Conservation (phyloP, 2,888 invertebrate genomes). For the Trichacis sp. region DNA sequence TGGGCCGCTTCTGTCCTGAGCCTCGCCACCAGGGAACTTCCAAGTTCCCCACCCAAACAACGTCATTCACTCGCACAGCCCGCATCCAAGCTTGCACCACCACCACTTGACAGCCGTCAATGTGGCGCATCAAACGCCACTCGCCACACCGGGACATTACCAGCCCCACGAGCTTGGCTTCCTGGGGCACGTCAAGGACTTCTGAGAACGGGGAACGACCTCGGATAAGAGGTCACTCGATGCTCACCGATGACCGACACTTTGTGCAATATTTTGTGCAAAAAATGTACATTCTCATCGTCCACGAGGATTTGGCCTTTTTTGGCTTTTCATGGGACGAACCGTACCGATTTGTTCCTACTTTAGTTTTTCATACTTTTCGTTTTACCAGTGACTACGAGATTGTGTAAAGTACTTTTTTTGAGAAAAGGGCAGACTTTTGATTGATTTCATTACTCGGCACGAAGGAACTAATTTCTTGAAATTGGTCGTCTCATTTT, state of each 20-base stretch:
- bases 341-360: neutral
- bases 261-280: conserved; percentile 20
- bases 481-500: too few species aligned
- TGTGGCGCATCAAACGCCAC: conserved; percentile 59
- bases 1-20: conserved; percentile 69
- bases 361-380: neutral
- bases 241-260: conserved; percentile 36
- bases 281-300: conserved; percentile 25
- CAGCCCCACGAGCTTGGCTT: conserved; percentile 66
- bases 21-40: conserved; percentile 69
- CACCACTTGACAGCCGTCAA: conserved; percentile 61
- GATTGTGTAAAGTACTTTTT: too few species aligned
- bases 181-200: conserved; percentile 65
- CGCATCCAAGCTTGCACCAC: conserved; percentile 59
- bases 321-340: neutral
- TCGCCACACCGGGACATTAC: conserved; percentile 61
- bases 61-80: conserved; percentile 62
- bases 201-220: conserved; percentile 63
- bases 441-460: too few species aligned
- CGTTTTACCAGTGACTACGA: neutral
- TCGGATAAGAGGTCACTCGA: conserved; percentile 60
- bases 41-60: conserved; percentile 68
- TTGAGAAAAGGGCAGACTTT: too few species aligned
- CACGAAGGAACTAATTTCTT: too few species aligned
- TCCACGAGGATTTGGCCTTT: neutral